Base-by-base conservation (phyloP, 2,888 invertebrate species). In the Abscondita cerata region DNA sequence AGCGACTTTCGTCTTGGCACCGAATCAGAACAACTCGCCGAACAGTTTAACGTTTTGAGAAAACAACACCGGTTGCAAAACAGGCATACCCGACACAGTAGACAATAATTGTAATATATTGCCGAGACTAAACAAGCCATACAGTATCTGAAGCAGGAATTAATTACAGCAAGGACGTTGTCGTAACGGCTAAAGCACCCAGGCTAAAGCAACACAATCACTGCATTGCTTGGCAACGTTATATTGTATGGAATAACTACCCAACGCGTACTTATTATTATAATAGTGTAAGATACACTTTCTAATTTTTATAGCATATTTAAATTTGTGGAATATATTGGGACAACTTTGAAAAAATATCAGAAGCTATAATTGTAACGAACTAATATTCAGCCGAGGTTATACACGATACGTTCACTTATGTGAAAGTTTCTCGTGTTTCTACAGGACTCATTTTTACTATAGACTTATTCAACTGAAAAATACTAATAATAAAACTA, bases 121-220 rank as follows among this genome's bases (percentile, higher is more conserved):
- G 16, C 18, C 18, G 44, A 44, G 18, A 18, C 40, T 36, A 18
- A 52, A 52, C 40, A 40, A 19, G 25, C 44, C 31, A 31, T 44
- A 1, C 46, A 46, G 18, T 25, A 8, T n/a, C 41, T 13, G 44
- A 51, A 46, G 34, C 44, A 51, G 34, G 36, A 44, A 51, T 61
- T 61, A 61, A 61, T 38, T 56, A 60, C 41, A 62, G 67, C 71
- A 73, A 72, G 71, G 73, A 70, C 72, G 70, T 68, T 68, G 60
- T 60, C 62, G 64, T 73, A 73, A 72, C 72, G 70, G 73, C 65
- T 57, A 61, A 57, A 64, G 56, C 53, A 65, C 73, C 68, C 62
- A 64, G 57, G 63, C 69, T 67, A 31, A 61, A 53, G 52, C 57
- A 65, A 65, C 66, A 65, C 65, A 64, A 55, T 50, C 51, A 60